Evolutionary conservation across 2,797 vertebrate genomes (phyloP), one percentile per base, ranked within the genome.

Genomic region (Emydoidea blandingii): DNA sequence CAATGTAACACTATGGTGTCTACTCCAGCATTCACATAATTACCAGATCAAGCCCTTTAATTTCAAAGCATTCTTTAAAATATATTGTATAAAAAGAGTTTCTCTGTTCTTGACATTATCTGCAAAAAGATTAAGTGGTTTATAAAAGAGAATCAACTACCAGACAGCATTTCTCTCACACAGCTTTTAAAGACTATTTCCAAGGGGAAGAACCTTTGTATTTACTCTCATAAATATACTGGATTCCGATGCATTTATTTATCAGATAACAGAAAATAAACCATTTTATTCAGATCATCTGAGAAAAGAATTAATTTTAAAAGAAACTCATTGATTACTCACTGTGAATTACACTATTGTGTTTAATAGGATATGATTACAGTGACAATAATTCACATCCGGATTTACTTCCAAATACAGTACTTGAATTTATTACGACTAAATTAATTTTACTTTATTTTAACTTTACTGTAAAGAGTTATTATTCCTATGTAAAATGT

Each of bases 211-310:
- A 90, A 89, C 92, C 92, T 96, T 90, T 97, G 87, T 97, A 93
- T 97, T 97, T 96, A 94, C 87, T 96, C 97, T 89, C 91, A 92
- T 96, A 97, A 97, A 97, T 62, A 97, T 94, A 95, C 80, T 89
- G 81, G 85, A 96, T 59, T 91, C 82, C 65, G 85, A 47, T 95
- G 93, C 92, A 81, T 91, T 96, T 95, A 91, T 94, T 95, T 93
- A 87, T 96, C 91, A 96, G 87, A 72, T 95, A 97, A 96, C 29
- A 89, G 52, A 90, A 91, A 96, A 96, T 18, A 93, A 96, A 96
- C 91, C 65, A 83, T 87, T 96, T 96, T 85, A 95, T 92, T 94
- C 84, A 44, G 95, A 93, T 91, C 96, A 96, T 95, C 87, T 97
- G 96, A 97, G 96, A 85, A 91, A 94, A 90, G n/a, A 96, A 91